These are phyloP conservation scores for Ciconia stormi DNA, from an alignment of 2,113 vertebrate species.

Conservation along the genomic window DNA sequence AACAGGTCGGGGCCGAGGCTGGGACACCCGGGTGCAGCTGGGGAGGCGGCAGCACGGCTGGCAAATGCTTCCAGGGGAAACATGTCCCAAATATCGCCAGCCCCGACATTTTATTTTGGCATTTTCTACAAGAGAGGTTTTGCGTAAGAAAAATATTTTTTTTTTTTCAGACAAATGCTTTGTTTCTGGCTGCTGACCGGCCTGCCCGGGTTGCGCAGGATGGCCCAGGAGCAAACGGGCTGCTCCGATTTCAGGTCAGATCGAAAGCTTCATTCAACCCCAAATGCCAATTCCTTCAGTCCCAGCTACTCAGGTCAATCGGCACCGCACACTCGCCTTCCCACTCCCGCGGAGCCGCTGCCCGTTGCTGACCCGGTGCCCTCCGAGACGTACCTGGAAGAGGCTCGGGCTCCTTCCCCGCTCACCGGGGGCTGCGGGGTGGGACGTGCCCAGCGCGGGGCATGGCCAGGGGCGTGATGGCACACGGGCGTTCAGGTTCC, in stretches of 20 bases:
- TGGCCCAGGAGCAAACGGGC: background rate
- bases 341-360: accelerated
- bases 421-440: background rate
- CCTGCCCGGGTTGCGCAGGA: background rate
- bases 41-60: background rate
- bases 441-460: background rate
- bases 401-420: background rate
- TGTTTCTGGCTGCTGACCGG: background rate
- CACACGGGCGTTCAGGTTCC: background rate
- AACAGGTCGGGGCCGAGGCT: background rate
- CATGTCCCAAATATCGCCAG: background rate
- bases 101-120: background rate
- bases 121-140: background rate
- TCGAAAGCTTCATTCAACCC: background rate
- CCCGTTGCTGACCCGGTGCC: accelerated
- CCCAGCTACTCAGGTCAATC: background rate
- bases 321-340: accelerated
- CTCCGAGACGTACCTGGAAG: background rate
- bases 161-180: background rate
- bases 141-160: background rate
- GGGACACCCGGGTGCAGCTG: background rate
- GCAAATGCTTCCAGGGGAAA: background rate
- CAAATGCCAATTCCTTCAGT: background rate
- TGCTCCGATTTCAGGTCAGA: background rate
- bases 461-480: background rate